phyloP scores from a whole-genome alignment of 1,140 invertebrate genomes.

The Neodiprion fabricii region DNA sequence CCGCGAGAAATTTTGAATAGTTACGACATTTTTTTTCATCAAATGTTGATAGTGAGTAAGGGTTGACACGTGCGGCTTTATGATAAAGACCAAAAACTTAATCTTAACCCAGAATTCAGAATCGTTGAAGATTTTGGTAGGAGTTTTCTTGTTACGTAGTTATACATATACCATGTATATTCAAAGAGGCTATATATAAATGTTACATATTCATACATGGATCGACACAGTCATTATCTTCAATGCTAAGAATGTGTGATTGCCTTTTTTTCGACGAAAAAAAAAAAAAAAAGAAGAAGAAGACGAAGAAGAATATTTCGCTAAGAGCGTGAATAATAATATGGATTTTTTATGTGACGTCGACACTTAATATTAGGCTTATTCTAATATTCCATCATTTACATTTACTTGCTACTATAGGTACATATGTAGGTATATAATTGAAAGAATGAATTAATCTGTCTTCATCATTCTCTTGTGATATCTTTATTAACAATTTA shows the following conservation, averaged over 20 bases:
- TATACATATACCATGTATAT: conserved; percentile 5
- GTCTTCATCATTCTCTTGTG: neutral
- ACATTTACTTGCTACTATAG: no score
- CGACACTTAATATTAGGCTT: neutral
- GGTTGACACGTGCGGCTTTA: no score
- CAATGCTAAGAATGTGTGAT: neutral
- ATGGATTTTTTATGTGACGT: neutral
- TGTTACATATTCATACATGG: neutral
- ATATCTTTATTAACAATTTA: conserved; percentile 6
- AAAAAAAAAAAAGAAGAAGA: no score
- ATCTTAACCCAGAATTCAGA: no score
- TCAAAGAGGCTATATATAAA: neutral
- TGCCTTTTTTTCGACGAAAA: no score
- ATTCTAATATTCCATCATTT: neutral
- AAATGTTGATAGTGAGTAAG: no score
- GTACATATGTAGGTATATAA: neutral
- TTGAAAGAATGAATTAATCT: neutral
- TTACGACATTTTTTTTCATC: no score
- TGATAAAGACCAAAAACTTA: no score
- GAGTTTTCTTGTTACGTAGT: conserved; percentile 1
- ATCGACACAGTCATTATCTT: neutral
- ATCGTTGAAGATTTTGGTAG: no score
- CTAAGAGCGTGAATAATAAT: no score
- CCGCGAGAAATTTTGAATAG: no score
- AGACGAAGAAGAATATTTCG: no score